phyloP scores from a whole-genome alignment of 2,888 invertebrate species.

The Maniola hyperantus region DNA sequence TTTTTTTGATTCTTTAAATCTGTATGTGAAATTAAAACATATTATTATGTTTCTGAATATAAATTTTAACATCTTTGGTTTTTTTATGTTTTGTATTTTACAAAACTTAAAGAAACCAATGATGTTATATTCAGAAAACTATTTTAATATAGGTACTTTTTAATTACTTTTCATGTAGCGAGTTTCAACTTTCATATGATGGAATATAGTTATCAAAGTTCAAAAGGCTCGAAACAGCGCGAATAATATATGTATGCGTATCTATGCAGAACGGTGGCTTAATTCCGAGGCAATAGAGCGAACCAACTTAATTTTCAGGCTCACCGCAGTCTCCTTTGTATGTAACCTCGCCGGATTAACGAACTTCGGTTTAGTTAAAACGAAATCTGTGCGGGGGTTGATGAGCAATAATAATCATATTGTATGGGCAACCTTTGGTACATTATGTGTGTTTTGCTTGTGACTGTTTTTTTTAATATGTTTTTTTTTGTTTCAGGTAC shows the following conservation, averaged over 20 bases:
- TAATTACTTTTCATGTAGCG: constrained; percentile 13
- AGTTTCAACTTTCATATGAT: constrained; percentile 13
- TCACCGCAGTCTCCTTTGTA: constrained; percentile 78
- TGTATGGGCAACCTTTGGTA: neutral
- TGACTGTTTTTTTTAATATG: neutral
- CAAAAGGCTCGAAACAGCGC: constrained; percentile 47
- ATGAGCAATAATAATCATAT: constrained; percentile 31
- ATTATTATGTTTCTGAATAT: too few relatives aligned
- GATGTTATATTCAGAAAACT: constrained; percentile 2
- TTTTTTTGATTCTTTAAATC: too few relatives aligned
- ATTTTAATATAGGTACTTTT: constrained; percentile 9
- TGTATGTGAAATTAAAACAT: too few relatives aligned
- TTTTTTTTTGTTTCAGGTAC: constrained; percentile 16
- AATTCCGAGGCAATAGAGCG: constrained; percentile 78
- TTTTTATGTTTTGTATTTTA: too few relatives aligned
- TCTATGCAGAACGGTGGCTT: constrained; percentile 54
- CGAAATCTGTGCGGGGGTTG: constrained; percentile 38
- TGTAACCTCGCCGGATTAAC: constrained; percentile 69
- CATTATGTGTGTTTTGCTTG: neutral
- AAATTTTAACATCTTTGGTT: too few relatives aligned
- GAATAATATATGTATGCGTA: constrained; percentile 37
- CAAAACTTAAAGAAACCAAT: neutral
- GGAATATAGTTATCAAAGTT: constrained; percentile 45
- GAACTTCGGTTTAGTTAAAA: constrained; percentile 63
- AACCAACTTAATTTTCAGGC: constrained; percentile 78